Evolutionary conservation across 1,140 invertebrate species (phyloP).

Genomic region (Leptopilina boulardi): DNA sequence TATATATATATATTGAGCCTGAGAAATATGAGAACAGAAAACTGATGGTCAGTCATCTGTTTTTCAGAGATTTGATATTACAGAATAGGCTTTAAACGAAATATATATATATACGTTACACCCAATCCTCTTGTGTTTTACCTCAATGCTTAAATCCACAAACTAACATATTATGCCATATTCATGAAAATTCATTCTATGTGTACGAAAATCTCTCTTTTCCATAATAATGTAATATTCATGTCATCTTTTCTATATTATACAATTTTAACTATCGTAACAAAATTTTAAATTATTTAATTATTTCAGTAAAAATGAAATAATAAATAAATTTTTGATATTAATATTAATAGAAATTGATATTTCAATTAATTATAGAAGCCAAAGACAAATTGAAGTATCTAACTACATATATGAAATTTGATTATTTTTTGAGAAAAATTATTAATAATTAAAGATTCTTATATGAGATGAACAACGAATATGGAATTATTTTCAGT

Average conservation of each 20-base stretch:
- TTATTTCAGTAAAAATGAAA: neutral
- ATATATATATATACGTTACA: conserved; percentile 44
- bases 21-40: neutral
- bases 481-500: neutral
- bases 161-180: conserved; percentile 20
- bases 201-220: conserved; percentile 7
- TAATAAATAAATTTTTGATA: too few relatives aligned
- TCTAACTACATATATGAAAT: too few relatives aligned
- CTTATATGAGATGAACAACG: neutral
- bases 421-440: too few relatives aligned
- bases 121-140: conserved; percentile 58
- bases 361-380: too few relatives aligned
- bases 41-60: neutral
- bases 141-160: conserved; percentile 49
- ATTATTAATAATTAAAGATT: too few relatives aligned
- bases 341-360: too few relatives aligned
- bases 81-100: conserved; percentile 48
- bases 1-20: neutral
- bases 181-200: conserved; percentile 55
- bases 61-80: conserved; percentile 7
- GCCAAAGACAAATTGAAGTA: too few relatives aligned
- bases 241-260: neutral
- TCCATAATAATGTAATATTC: conserved; percentile 51
- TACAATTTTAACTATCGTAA: neutral
- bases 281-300: neutral